These are phyloP conservation scores for Aproaerema taeniolella DNA, from an alignment of 2,888 invertebrate genomes.

Conservation along the genomic window DNA sequence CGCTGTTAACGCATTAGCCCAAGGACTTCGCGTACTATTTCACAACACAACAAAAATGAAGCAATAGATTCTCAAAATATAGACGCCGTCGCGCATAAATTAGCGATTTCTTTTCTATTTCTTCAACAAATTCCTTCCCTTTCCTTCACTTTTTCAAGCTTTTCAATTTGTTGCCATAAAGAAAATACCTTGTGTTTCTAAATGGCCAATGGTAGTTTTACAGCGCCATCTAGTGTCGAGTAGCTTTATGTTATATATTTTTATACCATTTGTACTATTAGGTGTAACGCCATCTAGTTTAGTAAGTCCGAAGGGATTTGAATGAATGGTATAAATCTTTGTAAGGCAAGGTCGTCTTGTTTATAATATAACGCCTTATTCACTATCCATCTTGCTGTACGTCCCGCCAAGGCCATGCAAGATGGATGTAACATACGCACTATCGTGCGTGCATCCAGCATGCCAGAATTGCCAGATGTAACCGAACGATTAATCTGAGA, in stretches of 20 bases:
- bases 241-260: conserved; percentile 17
- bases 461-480: too few species aligned
- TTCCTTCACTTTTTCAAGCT: conserved; percentile 41
- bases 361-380: too few species aligned
- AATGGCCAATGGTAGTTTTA: not conserved
- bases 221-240: conserved; percentile 28
- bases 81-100: conserved; percentile 71
- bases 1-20: conserved; percentile 36
- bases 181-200: not conserved
- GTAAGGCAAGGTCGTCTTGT: too few species aligned
- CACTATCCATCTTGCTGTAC: too few species aligned
- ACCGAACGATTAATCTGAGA: too few species aligned
- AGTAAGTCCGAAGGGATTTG: too few species aligned
- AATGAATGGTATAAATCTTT: too few species aligned
- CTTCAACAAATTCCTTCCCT: conserved; percentile 30
- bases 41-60: conserved; percentile 54
- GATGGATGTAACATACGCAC: too few species aligned
- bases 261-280: not conserved
- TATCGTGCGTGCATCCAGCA: too few species aligned
- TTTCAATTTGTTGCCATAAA: conserved; percentile 16
- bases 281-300: too few species aligned
- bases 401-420: too few species aligned
- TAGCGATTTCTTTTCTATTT: conserved; percentile 67
- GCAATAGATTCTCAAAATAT: conserved; percentile 67
- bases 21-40: conserved; percentile 52